Percentiles rank a stretch among this genome's conserved stretches.
Evolutionary conservation across 2,113 vertebrate genomes (phyloP).

Genomic region (Hoplias malabaricus): DNA sequence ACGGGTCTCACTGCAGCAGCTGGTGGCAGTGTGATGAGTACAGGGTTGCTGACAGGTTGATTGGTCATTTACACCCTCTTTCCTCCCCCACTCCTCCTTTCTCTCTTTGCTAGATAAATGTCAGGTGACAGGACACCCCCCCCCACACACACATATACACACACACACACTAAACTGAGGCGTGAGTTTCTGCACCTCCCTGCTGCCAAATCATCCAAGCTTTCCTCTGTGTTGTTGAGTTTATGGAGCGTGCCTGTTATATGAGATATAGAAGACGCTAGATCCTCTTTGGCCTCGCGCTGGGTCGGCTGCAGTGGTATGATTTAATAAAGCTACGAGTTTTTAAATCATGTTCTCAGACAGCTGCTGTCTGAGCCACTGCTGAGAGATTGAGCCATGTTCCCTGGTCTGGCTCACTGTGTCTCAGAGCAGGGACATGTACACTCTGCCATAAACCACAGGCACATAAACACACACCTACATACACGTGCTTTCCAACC

Average conservation of each 20-base stretch:
- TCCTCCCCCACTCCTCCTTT: background rate
- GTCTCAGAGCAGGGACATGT: background rate
- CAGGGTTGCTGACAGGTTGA: constrained; percentile 37
- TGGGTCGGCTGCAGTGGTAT: background rate
- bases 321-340: constrained; percentile 44
- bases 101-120: constrained; percentile 27
- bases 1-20: background rate
- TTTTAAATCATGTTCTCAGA: constrained; percentile 47
- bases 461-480: background rate
- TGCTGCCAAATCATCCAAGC: background rate
- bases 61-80: constrained; percentile 36
- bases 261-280: background rate
- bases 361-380: constrained; percentile 24
- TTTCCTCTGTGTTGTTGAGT: background rate
- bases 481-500: background rate
- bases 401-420: constrained; percentile 24
- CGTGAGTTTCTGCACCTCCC: background rate
- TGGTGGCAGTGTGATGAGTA: constrained; percentile 2
- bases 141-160: no score
- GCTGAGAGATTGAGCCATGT: constrained; percentile 36
- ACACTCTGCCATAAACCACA: background rate
- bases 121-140: constrained; percentile 1
- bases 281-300: background rate
- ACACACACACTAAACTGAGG: background rate
- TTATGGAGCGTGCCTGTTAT: background rate